Conservation (phyloP, 2,888 invertebrate species). For the Stenotaenia linearis region DNA sequence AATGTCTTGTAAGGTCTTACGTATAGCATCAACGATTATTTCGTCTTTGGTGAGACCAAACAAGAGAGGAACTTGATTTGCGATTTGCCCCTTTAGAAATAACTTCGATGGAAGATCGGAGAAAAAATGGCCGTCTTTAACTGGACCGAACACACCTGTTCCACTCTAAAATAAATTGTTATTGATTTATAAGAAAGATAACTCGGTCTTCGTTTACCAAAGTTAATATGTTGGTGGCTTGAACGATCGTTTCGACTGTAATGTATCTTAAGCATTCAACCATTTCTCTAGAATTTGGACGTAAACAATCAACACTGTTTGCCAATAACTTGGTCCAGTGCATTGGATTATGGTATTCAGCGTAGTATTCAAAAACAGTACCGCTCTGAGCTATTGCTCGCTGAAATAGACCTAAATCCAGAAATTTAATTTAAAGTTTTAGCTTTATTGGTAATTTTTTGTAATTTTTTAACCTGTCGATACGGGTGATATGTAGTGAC, state of each 20-base stretch:
- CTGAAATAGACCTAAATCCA: background rate
- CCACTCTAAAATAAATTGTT: background rate
- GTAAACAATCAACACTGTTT: background rate
- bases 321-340: background rate
- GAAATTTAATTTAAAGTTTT: background rate
- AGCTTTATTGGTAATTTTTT: too few species aligned
- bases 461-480: too few species aligned
- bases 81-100: background rate
- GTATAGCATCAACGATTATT: background rate
- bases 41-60: background rate
- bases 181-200: too few species aligned
- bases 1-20: background rate
- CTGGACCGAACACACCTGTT: background rate
- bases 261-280: background rate
- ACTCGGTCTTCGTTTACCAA: background rate
- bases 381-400: background rate
- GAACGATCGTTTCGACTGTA: background rate
- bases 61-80: background rate
- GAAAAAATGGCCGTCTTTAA: background rate
- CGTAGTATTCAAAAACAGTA: background rate
- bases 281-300: background rate
- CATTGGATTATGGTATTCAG: background rate
- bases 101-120: background rate
- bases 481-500: background rate
- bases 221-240: background rate